Evolutionary conservation across 2,113 vertebrate genomes (phyloP).

Genomic region (Ariopsis seemanni): DNA sequence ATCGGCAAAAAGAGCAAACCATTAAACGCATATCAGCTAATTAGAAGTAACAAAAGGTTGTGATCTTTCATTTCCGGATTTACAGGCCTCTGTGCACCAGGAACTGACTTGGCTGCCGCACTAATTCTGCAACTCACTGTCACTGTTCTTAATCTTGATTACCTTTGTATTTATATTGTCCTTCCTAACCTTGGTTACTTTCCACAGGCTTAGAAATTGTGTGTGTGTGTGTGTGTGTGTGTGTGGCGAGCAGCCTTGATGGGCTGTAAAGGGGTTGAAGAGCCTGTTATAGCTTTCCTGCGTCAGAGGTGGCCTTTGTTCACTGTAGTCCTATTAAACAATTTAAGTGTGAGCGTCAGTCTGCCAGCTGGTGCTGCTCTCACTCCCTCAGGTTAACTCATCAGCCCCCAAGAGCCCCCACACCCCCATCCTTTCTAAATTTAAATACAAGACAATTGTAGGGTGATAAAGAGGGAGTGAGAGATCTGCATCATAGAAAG

Average conservation of each 20-base stretch:
- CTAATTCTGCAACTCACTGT: not conserved
- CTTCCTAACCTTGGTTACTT: conserved; percentile 75
- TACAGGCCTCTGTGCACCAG: not conserved
- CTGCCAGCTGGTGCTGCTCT: conserved; percentile 35
- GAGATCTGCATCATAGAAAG: conserved; percentile 45
- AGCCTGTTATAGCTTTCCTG: conserved; percentile 75
- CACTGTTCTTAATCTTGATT: conserved; percentile 55
- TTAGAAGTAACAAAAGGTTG: not conserved
- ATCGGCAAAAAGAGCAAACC: not conserved
- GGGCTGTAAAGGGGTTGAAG: conserved; percentile 70
- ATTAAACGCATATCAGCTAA: not conserved
- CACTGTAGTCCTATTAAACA: conserved; percentile 79
- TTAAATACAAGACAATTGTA: conserved; percentile 61
- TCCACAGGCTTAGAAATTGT: conserved; percentile 75
- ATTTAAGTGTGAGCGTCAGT: conserved; percentile 77
- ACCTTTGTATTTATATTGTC: conserved; percentile 73
- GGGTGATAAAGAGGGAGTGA: conserved; percentile 44
- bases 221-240: conserved; percentile 14
- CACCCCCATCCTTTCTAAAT: conserved; percentile 64
- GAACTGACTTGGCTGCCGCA: not conserved
- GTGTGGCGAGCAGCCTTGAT: conserved; percentile 63
- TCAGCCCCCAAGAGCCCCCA: conserved; percentile 42
- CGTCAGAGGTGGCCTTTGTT: conserved; percentile 74
- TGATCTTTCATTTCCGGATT: not conserved
- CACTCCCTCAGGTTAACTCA: conserved; percentile 66